A percentile compares a stretch with the other conserved stretches of the same genome.
phyloP scores from a whole-genome alignment of 2,888 invertebrate species.

The Meta bourneti region DNA sequence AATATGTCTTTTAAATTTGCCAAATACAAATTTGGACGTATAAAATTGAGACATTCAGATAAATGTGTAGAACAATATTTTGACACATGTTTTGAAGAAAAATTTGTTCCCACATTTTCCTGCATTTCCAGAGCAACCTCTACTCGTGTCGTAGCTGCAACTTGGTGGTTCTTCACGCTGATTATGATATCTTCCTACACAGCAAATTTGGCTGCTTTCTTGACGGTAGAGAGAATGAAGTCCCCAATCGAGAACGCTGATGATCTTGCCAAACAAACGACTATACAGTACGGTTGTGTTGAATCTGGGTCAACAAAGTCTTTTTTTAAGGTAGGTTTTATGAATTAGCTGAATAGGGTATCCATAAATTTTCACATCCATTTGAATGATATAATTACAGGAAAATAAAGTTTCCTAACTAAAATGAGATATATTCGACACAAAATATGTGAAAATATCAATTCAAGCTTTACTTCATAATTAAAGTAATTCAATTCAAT shows the following conservation, averaged over 20 bases:
- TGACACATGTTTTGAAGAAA: background rate
- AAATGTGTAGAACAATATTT: background rate
- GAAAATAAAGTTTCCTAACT: no score
- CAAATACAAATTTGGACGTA: background rate
- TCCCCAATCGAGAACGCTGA: conserved; percentile 96
- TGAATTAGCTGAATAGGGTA: conserved; percentile 71
- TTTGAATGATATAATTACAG: no score
- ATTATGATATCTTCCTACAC: conserved; percentile 98
- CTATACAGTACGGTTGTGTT: conserved; percentile 97
- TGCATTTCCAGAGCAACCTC: conserved; percentile 87
- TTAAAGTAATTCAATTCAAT: no score
- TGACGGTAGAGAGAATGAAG: conserved; percentile 88
- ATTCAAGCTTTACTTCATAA: no score
- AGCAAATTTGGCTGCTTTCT: conserved; percentile 95
- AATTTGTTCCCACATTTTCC: background rate
- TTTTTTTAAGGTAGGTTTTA: conserved; percentile 91
- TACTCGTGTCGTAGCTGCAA: conserved; percentile 92
- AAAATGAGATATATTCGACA: no score
- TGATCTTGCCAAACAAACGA: conserved; percentile 96
- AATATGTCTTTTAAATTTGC: no score
- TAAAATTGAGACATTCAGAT: background rate
- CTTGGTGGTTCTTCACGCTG: conserved; percentile 95
- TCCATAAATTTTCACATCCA: no score
- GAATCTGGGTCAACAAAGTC: conserved; percentile 94
- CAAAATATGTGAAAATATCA: no score